phyloP scores from a whole-genome alignment of 1,140 invertebrate genomes.

The Drosophila seguyi region DNA sequence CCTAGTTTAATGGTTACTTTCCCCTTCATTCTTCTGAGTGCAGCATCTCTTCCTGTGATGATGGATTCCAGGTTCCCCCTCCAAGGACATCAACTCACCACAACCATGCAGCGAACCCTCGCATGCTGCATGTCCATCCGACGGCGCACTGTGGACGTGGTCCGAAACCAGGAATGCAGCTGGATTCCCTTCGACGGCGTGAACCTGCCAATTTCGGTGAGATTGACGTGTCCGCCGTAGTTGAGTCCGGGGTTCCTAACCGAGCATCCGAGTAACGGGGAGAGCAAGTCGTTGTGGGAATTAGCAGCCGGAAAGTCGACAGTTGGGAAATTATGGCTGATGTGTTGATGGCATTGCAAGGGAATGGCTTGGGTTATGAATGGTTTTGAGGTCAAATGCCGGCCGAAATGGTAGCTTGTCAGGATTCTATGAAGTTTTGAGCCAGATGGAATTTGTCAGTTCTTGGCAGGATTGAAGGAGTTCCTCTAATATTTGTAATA shows the following conservation, averaged over 20 bases:
- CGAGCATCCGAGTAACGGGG: constrained; percentile 17
- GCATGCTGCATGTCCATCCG: constrained; percentile 86
- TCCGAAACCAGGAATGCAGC: constrained; percentile 77
- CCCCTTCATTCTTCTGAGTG: neutral
- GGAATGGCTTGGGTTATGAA: neutral
- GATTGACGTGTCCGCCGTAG: constrained; percentile 86
- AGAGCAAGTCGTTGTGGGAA: constrained; percentile 36
- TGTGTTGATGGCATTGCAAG: constrained; percentile 23
- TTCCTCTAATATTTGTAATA: neutral
- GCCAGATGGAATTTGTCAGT: neutral
- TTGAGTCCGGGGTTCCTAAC: constrained; percentile 86
- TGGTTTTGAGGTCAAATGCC: constrained; percentile 10
- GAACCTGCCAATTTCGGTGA: constrained; percentile 86
- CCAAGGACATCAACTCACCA: constrained; percentile 73
- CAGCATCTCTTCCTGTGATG: neutral
- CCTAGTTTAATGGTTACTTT: no score
- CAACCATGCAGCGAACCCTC: constrained; percentile 85
- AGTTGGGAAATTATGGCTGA: constrained; percentile 31
- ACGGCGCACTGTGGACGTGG: constrained; percentile 85
- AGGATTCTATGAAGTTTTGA: neutral
- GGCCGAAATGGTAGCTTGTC: constrained; percentile 1
- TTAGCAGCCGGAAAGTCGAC: constrained; percentile 32
- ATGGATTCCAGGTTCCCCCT: neutral
- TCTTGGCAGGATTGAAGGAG: neutral
- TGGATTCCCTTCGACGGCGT: constrained; percentile 71